Base-by-base conservation (phyloP, 2,113 vertebrate species). In the Thunnus maccoyii region DNA sequence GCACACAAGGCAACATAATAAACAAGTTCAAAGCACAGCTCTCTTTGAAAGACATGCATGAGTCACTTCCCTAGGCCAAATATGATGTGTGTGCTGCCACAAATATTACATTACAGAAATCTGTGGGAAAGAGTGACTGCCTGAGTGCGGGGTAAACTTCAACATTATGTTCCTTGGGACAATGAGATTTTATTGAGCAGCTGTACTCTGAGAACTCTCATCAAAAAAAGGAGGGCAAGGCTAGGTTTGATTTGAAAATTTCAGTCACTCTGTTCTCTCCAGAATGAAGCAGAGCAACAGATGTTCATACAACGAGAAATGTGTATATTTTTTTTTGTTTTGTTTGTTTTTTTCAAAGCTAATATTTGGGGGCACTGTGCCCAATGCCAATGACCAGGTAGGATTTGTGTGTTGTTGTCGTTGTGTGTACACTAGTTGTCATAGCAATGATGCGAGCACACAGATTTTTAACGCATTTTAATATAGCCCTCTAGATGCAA, bases 31-130 rank as follows among this genome's bases (percentile, higher is more conserved):
- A 87, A 87, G 80, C 76, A 51, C 41, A n/a, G 61, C 73, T 89
- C 81, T 65, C 56, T 88, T 73, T 89, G 82, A 90, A 84, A 92
- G 76, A 86, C 87, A 68, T 78, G 61, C 55, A 86, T 84, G 71
- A 87, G 83, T 86, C 87, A 75, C 83, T 80, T 91, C 86, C 88
- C 68, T 63, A 27, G 87, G 91, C 82, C 86, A 87, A 90, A 91
- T 77, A 78, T 76, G 83, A 90, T 89, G 76, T 68, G 89, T 83
- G 60, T 84, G 80, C 76, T 61, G 81, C 83, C 69, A 85, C 86
- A 67, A 85, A 65, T 86, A 89, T 90, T 89, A 78, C 78, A 85
- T 88, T 92, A 86, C 65, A 58, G 72, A 74, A 84, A 83, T 89
- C 74, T 86, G 72, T 76, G 71, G 15, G 73, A 83, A 74, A 58